Evolutionary conservation across 2,113 vertebrate species (phyloP).

Genomic region (Phainopepla nitens): DNA sequence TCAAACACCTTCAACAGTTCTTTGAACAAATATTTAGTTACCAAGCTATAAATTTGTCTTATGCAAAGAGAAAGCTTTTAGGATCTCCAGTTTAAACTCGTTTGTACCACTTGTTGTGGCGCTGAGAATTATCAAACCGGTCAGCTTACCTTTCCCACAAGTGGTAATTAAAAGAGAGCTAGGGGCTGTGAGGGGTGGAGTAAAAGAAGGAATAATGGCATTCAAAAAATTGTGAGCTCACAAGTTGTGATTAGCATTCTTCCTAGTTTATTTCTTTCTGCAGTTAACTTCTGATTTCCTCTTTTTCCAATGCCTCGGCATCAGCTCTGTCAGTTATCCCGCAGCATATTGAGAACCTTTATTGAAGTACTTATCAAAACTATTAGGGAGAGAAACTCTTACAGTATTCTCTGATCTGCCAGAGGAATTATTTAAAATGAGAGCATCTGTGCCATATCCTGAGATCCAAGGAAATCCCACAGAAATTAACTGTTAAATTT

Average conservation of each 20-base stretch:
- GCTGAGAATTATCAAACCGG: constrained; percentile 35
- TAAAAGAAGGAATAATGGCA: background rate
- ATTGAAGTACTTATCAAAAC: background rate
- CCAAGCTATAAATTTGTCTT: constrained; percentile 50
- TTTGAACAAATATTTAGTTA: constrained; percentile 68
- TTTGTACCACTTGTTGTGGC: constrained; percentile 22
- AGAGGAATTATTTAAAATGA: background rate
- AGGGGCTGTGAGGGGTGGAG: background rate
- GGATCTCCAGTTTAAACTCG: constrained; percentile 57
- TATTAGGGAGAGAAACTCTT: background rate
- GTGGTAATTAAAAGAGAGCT: constrained; percentile 33
- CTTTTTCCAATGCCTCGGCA: background rate
- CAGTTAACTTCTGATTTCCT: background rate
- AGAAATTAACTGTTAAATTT: background rate
- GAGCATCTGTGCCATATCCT: background rate
- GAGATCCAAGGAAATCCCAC: background rate
- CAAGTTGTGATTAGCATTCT: background rate
- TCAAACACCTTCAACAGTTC: constrained; percentile 27
- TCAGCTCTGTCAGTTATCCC: background rate
- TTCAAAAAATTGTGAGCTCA: background rate
- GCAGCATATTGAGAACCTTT: background rate
- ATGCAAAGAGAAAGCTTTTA: constrained; percentile 66
- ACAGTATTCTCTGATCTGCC: accelerated
- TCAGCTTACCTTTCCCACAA: constrained; percentile 59
- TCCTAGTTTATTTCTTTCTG: background rate